A percentile compares a stretch with the other conserved stretches of the same genome.
Evolutionary conservation across 2,888 invertebrate species (phyloP).

Genomic region (Ceraclea dissimilis): DNA sequence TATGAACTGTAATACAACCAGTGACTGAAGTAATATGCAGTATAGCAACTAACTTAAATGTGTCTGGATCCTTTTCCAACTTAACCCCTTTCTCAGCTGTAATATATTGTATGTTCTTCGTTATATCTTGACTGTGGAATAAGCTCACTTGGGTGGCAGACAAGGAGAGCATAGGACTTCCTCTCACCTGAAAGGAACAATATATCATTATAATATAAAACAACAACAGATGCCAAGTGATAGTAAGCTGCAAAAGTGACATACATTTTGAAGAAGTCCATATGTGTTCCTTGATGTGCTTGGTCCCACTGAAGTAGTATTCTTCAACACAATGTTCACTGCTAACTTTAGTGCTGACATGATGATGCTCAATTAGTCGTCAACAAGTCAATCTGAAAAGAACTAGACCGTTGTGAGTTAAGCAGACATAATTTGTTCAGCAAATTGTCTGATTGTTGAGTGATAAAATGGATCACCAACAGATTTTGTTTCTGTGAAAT

Average conservation of each 20-base stretch:
- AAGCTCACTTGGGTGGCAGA: slow-evolving; percentile 33
- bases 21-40: too few relatives aligned
- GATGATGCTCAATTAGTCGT: too few relatives aligned
- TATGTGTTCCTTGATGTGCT: not conserved
- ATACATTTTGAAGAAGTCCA: slow-evolving; percentile 1
- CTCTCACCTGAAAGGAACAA: not conserved
- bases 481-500: too few relatives aligned
- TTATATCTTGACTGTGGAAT: slow-evolving; percentile 54
- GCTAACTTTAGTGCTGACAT: slow-evolving; percentile 18
- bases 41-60: slow-evolving; percentile 45
- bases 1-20: too few relatives aligned
- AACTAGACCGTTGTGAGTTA: too few relatives aligned
- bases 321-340: slow-evolving; percentile 9
- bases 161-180: not conserved
- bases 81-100: slow-evolving; percentile 50
- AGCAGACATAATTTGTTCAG: too few relatives aligned
- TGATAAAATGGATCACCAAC: too few relatives aligned
- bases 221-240: too few relatives aligned
- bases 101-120: slow-evolving; percentile 61
- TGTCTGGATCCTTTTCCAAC: slow-evolving; percentile 47
- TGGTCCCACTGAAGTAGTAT: not conserved
- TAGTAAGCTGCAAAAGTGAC: too few relatives aligned
- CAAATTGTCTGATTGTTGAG: too few relatives aligned
- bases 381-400: too few relatives aligned
- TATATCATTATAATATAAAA: too few relatives aligned